Evolutionary conservation across 53 echinoderm and acorn worm genomes (phyloP), one percentile per base, ranked within the genome.

Genomic region (Henricia sp.): DNA sequence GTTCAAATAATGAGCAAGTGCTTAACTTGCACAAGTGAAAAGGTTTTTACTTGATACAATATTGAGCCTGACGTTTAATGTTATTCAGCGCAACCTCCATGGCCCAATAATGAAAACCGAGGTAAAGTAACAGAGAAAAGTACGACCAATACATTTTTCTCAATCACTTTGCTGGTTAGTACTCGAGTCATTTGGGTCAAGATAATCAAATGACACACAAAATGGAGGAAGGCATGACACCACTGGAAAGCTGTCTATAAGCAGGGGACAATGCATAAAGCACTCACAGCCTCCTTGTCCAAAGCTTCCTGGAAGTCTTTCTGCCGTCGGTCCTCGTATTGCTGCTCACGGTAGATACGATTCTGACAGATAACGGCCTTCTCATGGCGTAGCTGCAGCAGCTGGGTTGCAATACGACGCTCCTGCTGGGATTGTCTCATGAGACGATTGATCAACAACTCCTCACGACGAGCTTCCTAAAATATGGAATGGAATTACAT

Each of bases 351-450:
- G 67, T 88, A 90, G 70, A 97, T 94, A 26, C 97, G 84, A 69
- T 94, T 97, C 70, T 97, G 92, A 29, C 92, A 84, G 85, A 97
- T 97, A 60, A 94, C 86, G 2, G 94, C 94, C 80, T 97, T 97
- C 88, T 97, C 97, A 42, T 97, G 94, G 11, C 94, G 74, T 20
- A 92, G 87, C 88, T 91, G 95, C 77, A 93, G 88, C 55, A 93
- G 91, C 70, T 93, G 95, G 41, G 93, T 86, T 48, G 93, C 93
- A 37, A 93, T 91, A 60, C 93, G 93, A 21, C 89, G 72, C 70
- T 96, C 96, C 68, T 95, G 95, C 83, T 95, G 96, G 10, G 96
- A 95, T 65, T 95, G 95, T 10, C 95, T 83, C 96, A 95, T 95
- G 74, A 95, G 89, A 9, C 97, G 92, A n/a, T 90, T 94, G 57